These are phyloP conservation scores for Mellilla xanthometata DNA, from an alignment of 2,888 invertebrate species.

Conservation along the genomic window DNA sequence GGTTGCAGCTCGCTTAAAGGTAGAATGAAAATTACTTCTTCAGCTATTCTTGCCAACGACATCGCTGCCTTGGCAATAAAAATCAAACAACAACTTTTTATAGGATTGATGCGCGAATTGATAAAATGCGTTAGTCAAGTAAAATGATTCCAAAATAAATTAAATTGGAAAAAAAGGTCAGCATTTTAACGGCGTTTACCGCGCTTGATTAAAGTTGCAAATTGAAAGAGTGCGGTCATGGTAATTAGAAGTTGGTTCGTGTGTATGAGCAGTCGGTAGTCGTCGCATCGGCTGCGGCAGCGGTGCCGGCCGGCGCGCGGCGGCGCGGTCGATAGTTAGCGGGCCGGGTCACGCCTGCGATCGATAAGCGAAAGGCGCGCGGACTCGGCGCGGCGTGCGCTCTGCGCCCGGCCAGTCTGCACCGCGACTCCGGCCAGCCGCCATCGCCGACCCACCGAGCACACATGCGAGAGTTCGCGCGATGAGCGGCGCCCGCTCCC, in stretches of 20 bases:
- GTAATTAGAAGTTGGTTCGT: conserved; percentile 67
- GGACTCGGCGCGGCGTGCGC: conserved; percentile 49
- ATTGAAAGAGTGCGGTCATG: conserved; percentile 50
- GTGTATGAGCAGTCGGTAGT: no score
- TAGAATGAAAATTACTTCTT: no score
- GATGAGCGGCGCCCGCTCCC: conserved; percentile 83
- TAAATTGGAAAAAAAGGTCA: not conserved
- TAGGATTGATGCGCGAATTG: no score
- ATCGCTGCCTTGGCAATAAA: no score
- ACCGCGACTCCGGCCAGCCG: conserved; percentile 56
- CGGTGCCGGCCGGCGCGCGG: conserved; percentile 59
- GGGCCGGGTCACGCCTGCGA: conserved; percentile 71
- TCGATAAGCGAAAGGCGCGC: conserved; percentile 59
- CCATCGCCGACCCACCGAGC: conserved; percentile 28
- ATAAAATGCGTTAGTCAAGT: no score
- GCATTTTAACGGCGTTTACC: not conserved
- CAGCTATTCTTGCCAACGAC: no score
- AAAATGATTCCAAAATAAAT: no score
- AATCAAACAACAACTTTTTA: no score
- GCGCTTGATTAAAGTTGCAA: conserved; percentile 50
- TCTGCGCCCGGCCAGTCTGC: conserved; percentile 52
- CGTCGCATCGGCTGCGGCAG: conserved; percentile 42
- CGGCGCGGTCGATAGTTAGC: conserved; percentile 74
- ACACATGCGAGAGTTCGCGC: conserved; percentile 68
- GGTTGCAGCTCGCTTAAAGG: no score